Percentiles rank a stretch among this genome's conserved stretches.
phyloP scores from a whole-genome alignment of 2,113 vertebrate genomes.

The Cercopithecus mona region DNA sequence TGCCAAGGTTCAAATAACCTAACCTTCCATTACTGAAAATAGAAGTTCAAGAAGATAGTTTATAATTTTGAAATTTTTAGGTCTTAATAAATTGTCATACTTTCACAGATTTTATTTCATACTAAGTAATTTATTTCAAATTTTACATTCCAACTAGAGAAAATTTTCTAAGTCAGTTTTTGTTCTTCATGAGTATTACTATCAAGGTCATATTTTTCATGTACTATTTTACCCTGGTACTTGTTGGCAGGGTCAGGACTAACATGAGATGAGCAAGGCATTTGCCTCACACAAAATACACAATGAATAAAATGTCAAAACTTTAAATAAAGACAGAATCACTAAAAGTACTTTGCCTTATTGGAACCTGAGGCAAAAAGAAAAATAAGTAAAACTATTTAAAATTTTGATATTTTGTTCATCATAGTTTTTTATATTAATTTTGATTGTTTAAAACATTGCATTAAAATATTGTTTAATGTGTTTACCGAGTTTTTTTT shows the following conservation, averaged over 20 bases:
- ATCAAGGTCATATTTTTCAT: neutral
- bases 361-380: neutral
- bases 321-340: neutral
- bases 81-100: neutral
- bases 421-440: neutral
- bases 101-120: neutral
- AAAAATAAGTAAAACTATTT: neutral
- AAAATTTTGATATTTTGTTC: neutral
- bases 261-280: neutral
- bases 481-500: neutral
- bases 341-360: neutral
- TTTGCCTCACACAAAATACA: neutral
- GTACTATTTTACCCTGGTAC: neutral
- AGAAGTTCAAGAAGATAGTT: neutral
- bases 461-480: neutral
- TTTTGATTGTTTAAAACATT: neutral
- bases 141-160: neutral
- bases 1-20: neutral
- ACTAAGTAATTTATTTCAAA: constrained; percentile 20
- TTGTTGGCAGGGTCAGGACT: neutral
- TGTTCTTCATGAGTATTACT: neutral
- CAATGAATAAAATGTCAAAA: neutral
- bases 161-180: neutral
- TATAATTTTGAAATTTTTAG: constrained; percentile 10
- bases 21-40: neutral